Base-by-base conservation (phyloP, 2,888 invertebrate genomes). In the Aspidiotus destructor region DNA sequence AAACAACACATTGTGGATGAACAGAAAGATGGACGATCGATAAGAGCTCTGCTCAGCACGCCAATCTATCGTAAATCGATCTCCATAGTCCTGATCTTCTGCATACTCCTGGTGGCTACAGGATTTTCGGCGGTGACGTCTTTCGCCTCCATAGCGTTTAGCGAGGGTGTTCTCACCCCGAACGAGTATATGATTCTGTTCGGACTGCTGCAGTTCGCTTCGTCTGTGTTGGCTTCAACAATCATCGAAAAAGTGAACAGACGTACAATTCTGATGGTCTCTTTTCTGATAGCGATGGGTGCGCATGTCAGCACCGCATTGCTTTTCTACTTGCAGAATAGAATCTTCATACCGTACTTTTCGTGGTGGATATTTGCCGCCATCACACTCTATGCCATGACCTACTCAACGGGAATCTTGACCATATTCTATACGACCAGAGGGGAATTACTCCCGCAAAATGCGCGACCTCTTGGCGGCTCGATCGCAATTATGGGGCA, bases 381-480 rank as follows among this genome's bases (percentile, higher is more conserved):
- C 13, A 68, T 61, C 15, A 54, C 54, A 8, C 13, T 40, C 40
- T 68, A 68, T 53, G 17, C 68, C 54, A 52, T 40, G 8, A 16
- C 53, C n/a, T 68, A 15, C n/a, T 48, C 68, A 8, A 41, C 61
- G 9, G 61, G 61, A 7, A 41, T 60, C 15, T 52, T 52, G 8
- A 52, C 68, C 1, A 54, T 60, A 13, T 61, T 54, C 15, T 61
- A 41, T 17, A 13, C 60, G 7, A n/a, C 61, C 7, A 9, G 68
- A n/a, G 60, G 60, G 7, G 61, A 68, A 54, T 7, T 68, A 15
- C 61, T 68, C 41, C 68, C 68, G 53, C 61, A 61, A 17, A 48
- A 40, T 44, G 41, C 61, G 9, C 60, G 55, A 16, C 53, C 16
- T n/a, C 11, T 61, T 2, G 68, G 68, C 28, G 68, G 61, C 13